Evolutionary conservation across 2,797 vertebrate genomes (phyloP), one percentile per base, ranked within the genome.

Genomic region (Poliocrania exsul): DNA sequence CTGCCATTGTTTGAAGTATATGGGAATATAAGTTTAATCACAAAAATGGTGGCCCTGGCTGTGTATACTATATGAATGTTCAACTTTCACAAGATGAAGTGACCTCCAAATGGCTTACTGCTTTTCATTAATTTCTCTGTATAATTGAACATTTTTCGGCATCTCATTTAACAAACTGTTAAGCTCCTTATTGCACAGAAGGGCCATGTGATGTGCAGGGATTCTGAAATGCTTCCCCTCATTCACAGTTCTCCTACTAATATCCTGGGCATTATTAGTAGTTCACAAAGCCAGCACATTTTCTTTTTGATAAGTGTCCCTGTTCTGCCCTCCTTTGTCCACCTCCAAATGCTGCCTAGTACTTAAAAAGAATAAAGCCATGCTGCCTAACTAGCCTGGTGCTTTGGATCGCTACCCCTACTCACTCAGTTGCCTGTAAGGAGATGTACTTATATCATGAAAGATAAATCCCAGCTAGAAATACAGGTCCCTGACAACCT

Each of bases 391-490:
- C 92, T 96, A 94, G 86, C 83, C 31, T 47, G 31, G 73, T 77
- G 37, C 51, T 87, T 92, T 72, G 51, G 64, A 58, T 67, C 92
- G 93, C 90, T 92, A 90, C 91, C 80, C 23, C 60, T 75, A 69
- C 90, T 92, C 92, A 49, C 77, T 84, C 70, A 5, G 84, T 70
- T 94, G 93, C 93, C 96, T 95, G 60, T 91, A 81, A 90, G 50
- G 85, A 81, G 83, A 96, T 81, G 80, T 90, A 89, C 96, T 97
- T 87, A 77, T 96, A 97, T 97, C 95, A 73, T 93, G 96, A 93
- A 84, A 97, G 96, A 97, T 97, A 97, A 98, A 97, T 97, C 96
- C 96, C 94, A 95, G 96, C 96, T 95, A 96, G 96, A 97, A 97
- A 97, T 93, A 93, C 95, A 96, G 97, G 96, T 96, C 96, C 93